phyloP scores from a whole-genome alignment of 2,888 invertebrate genomes.

The Parelbella ahira region DNA sequence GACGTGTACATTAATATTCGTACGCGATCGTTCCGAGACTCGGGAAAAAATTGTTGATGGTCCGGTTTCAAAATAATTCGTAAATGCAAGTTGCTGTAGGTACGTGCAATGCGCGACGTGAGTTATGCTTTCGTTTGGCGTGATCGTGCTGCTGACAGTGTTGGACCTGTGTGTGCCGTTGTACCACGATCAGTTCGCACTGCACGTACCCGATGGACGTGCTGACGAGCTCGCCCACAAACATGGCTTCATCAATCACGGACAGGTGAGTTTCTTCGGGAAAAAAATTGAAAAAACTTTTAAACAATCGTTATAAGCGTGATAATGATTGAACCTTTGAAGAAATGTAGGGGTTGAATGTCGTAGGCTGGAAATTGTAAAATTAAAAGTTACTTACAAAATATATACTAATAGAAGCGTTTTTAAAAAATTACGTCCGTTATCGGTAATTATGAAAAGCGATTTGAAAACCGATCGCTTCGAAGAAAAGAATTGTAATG shows the following conservation, averaged over 20 bases:
- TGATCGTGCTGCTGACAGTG: slow-evolving; percentile 65
- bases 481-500: too few relatives aligned
- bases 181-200: slow-evolving; percentile 71
- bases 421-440: too few relatives aligned
- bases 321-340: too few relatives aligned
- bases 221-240: slow-evolving; percentile 67
- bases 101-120: slow-evolving; percentile 67
- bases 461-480: too few relatives aligned
- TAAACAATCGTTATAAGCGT: too few relatives aligned
- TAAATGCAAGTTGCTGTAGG: slow-evolving; percentile 44
- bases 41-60: slow-evolving; percentile 26
- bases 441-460: too few relatives aligned
- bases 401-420: too few relatives aligned
- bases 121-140: slow-evolving; percentile 64
- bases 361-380: too few relatives aligned
- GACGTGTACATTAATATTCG: slow-evolving; percentile 29
- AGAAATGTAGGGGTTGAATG: too few relatives aligned
- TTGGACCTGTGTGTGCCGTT: slow-evolving; percentile 67
- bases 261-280: slow-evolving; percentile 67
- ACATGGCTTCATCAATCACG: slow-evolving; percentile 73
- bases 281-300: too few relatives aligned
- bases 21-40: slow-evolving; percentile 41
- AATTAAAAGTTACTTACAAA: too few relatives aligned
- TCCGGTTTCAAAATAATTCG: slow-evolving; percentile 21
- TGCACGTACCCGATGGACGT: slow-evolving; percentile 58